Evolutionary conservation across 1,140 invertebrate genomes (phyloP), one percentile per base, ranked within the genome.

Genomic region (Caenorhabditis remanei): DNA sequence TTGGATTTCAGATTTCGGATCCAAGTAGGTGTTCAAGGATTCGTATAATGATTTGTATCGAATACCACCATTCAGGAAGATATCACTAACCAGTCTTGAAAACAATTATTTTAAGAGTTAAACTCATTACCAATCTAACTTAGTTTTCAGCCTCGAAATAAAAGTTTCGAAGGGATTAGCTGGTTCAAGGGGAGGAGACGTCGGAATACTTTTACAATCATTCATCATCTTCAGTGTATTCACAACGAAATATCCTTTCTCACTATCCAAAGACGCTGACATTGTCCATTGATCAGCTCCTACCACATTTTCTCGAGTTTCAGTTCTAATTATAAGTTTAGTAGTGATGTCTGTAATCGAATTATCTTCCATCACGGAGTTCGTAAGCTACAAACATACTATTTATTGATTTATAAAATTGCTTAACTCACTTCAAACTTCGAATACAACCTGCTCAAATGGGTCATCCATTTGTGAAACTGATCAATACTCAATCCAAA

Each of bases 401-500:
- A 24, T 61, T 53, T 53, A 14, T 53, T 8, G 5, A 53, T 14
- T 53, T 53, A 53, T 53, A 53, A 16, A 61, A 61, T 61, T 61
- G 3, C 8, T 14, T n/a, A n/a, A n/a, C n/a, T 61, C n/a, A 61
- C 56, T 9, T n/a, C 56, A 61, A 61, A 14, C n/a, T 61, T n/a
- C 21, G n/a, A n/a, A 61, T 61, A 61, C 3, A 21, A 61, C 19
- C n/a, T 61, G 56, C 56, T 61, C 56, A 61, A 61, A n/a, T 21
- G n/a, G 19, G 56, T 61, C 21, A 61, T 61, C 56, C 56, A 61
- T 61, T 61, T 61, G n/a, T 61, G n/a, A 21, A 61, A 61, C 56
- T 61, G 56, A 24, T 61, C 56, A 14, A 61, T 21, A 61, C 56
- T 61, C 56, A 61, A 61, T 61, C 56, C 56, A 61, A n/a, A 61